A percentile compares a stretch with the other conserved stretches of the same genome.
Conservation (phyloP, 2,888 invertebrate species). For the Stenchaetothrips biformis region DNA sequence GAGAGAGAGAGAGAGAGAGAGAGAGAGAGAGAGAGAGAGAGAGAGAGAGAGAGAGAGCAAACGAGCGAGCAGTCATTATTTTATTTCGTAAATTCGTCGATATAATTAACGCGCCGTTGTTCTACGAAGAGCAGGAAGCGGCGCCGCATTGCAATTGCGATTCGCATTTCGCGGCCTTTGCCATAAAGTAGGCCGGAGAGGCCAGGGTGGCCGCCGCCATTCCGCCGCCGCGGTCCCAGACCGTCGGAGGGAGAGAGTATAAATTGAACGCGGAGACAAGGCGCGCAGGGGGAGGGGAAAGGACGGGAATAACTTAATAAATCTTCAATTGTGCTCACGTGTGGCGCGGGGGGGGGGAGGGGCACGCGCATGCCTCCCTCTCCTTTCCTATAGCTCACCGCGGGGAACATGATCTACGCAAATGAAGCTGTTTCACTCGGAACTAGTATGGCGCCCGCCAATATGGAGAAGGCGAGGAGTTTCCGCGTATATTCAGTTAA, state of each 20-base stretch:
- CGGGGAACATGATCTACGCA: conserved; percentile 7
- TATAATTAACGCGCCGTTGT: too few species aligned
- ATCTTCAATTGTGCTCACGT: conserved; percentile 22
- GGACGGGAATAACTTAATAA: neutral
- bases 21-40: too few species aligned
- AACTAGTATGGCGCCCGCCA: too few species aligned
- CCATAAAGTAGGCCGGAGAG: too few species aligned
- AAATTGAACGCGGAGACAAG: neutral
- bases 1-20: too few species aligned
- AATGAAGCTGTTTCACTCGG: neutral
- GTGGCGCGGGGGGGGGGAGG: neutral
- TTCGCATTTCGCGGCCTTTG: too few species aligned
- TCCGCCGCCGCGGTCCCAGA: neutral
- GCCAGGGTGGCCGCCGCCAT: neutral
- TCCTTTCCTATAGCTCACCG: neutral
- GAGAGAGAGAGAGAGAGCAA: too few species aligned
- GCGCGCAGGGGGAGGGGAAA: neutral
- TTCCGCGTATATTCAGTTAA: neutral
- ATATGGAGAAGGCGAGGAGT: too few species aligned
- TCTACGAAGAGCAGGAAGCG: too few species aligned
- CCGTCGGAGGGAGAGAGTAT: neutral
- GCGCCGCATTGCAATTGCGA: too few species aligned
- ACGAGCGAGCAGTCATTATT: too few species aligned
- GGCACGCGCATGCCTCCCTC: neutral
- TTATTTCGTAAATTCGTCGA: too few species aligned